Evolutionary conservation across 92 coral and sea anemone species (phyloP).

Genomic region (Umimayanthus kanabou): DNA sequence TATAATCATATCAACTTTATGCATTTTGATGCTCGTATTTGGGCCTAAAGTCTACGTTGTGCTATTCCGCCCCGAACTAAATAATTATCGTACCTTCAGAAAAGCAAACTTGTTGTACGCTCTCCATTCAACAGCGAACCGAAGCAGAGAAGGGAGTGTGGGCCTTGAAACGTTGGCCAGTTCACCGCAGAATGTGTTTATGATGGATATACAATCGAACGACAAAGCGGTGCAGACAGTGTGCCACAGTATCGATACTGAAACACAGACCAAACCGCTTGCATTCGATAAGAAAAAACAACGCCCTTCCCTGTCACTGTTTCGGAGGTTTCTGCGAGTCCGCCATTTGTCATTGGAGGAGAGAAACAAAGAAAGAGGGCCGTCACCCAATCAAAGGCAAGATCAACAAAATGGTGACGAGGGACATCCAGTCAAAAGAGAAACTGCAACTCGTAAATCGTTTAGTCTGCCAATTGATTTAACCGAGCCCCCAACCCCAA

Average conservation of each 20-base stretch:
- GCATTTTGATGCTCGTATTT: slow-evolving; percentile 59
- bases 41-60: slow-evolving; percentile 74
- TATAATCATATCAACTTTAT: slow-evolving; percentile 60
- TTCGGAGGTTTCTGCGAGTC: slow-evolving; percentile 10
- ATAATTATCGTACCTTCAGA: slow-evolving; percentile 55
- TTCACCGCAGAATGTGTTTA: slow-evolving; percentile 43
- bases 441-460: slow-evolving; percentile 26
- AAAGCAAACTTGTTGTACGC: slow-evolving; percentile 46
- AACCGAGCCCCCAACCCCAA: not conserved
- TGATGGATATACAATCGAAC: slow-evolving; percentile 51
- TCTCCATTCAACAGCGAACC: slow-evolving; percentile 16
- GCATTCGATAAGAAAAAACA: not conserved
- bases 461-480: slow-evolving; percentile 14
- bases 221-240: slow-evolving; percentile 59
- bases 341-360: slow-evolving; percentile 22
- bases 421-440: not conserved
- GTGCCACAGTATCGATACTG: slow-evolving; percentile 21
- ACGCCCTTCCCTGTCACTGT: slow-evolving; percentile 15
- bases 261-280: slow-evolving; percentile 39
- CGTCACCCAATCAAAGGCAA: not conserved
- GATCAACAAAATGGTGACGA: not conserved
- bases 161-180: slow-evolving; percentile 30
- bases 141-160: slow-evolving; percentile 7
- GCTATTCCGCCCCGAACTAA: slow-evolving; percentile 53
- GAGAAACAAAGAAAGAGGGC: not conserved